Base-by-base conservation (phyloP, 2,113 vertebrate genomes). In the Hystrix brachyura region DNA sequence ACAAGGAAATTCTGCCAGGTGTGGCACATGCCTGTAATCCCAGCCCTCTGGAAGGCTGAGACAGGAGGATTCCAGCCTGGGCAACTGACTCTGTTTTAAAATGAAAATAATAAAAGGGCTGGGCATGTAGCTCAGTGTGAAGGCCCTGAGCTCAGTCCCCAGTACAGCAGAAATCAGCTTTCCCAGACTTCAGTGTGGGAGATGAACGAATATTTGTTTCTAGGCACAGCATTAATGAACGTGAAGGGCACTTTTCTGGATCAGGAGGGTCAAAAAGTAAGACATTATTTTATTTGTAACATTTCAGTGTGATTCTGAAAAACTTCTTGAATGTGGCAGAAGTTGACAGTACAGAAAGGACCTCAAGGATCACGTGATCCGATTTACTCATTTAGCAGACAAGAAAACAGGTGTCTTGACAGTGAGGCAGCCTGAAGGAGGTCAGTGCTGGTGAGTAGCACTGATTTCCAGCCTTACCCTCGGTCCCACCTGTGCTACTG, bases 241-340 rank as follows among this genome's bases (percentile, higher is more conserved):
- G 25, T 53, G n/a, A 85, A 62, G 89, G 32, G 60, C 3, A 46
- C 34, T 85, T 79, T 72, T 62, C 60, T 78, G 7, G 51, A 60
- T n/a, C 29, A 84, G 48, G 60, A 81, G 10, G 53, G 55, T 53
- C 38, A 67, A 64, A 21, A 91, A 46, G 53, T 82, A 85, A 79
- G 48, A 93, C 34, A 55, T n/a, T 76, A 93, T 48, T 95, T 94
- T 90, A 81, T 88, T 5, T 93, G 27, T 38, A 74, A 84, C 38
- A 10, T 80, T 91, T 95, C 57, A 82, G 19, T 57, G 71, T 91
- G 34, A 96, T 93, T 97, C 79, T 93, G 71, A 83, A 90, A 96
- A 86, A 32, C 8, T 94, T 91, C 69, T 91, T 95, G 32, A 71
- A 93, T 65, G 72, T 5, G 23, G 51, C n/a, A 76, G 7, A 94